Conservation (phyloP, 2,113 vertebrate species). For the Poeciliopsis retropinna region DNA sequence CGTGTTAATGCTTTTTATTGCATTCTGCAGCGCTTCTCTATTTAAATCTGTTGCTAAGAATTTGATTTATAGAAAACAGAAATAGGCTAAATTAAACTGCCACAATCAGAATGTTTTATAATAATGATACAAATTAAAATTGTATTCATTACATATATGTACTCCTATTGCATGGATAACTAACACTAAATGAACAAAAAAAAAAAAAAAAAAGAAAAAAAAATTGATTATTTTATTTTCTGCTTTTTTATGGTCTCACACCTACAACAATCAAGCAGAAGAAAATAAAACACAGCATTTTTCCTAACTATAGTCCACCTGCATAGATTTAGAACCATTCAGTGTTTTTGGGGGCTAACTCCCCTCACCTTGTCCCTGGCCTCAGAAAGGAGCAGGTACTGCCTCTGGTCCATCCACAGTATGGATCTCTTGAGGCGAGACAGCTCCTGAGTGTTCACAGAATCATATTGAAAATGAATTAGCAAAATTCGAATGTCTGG, state of each 20-base stretch:
- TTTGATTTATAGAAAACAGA: not conserved
- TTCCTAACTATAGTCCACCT: constrained; percentile 5
- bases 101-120: not conserved
- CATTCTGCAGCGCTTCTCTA: not conserved
- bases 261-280: too few relatives aligned
- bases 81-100: not conserved
- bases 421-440: constrained; percentile 91
- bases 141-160: not conserved
- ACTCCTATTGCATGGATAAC: not conserved
- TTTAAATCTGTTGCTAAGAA: not conserved
- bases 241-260: not conserved
- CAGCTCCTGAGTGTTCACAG: constrained; percentile 83
- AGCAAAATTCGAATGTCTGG: not conserved
- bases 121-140: not conserved
- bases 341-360: constrained; percentile 4
- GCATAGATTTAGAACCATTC: constrained; percentile 4
- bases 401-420: constrained; percentile 93
- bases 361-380: constrained; percentile 87
- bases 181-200: not conserved
- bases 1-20: not conserved
- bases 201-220: not conserved
- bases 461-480: constrained; percentile 6
- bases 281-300: too few relatives aligned
- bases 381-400: constrained; percentile 91
- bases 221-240: not conserved